These are phyloP conservation scores for Aurelia aurita complex sp. Pacific DNA, from an alignment of 30 jellyfish, hydroid and myxozoan species.

Conservation along the genomic window DNA sequence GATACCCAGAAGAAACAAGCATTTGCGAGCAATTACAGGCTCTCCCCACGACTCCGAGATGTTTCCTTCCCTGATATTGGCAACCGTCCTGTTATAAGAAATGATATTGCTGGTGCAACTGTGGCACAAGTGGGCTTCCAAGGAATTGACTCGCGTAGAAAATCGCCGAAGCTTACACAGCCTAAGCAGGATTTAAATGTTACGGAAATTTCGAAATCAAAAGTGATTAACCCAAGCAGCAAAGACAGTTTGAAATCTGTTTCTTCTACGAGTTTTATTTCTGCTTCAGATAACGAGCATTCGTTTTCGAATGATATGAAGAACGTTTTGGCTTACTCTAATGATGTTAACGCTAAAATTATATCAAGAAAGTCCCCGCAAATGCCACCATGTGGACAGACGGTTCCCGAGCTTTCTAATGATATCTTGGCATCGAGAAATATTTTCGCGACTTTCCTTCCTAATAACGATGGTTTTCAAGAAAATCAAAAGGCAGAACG, in stretches of 20 bases:
- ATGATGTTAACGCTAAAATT: neutral
- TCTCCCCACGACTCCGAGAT: conserved; percentile 3
- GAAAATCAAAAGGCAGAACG: neutral
- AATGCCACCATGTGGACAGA: neutral
- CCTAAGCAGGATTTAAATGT: neutral
- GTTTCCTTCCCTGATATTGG: neutral
- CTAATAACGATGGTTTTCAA: neutral
- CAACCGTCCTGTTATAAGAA: neutral
- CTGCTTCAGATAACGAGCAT: neutral
- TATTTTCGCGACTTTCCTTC: neutral
- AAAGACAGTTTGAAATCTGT: neutral
- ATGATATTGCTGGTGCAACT: neutral
- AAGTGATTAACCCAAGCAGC: neutral
- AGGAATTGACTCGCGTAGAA: neutral
- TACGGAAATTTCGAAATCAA: neutral
- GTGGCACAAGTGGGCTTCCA: neutral
- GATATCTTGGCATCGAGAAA: neutral
- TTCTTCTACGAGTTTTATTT: neutral
- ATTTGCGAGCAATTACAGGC: neutral
- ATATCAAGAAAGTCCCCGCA: neutral
- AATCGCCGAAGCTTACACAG: conserved; percentile 1
- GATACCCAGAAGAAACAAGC: neutral
- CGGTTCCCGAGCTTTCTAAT: neutral
- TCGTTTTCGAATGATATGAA: neutral
- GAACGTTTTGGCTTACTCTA: neutral